These are phyloP conservation scores for Caerostris extrusa DNA, from an alignment of 1,140 invertebrate genomes.

Conservation along the genomic window DNA sequence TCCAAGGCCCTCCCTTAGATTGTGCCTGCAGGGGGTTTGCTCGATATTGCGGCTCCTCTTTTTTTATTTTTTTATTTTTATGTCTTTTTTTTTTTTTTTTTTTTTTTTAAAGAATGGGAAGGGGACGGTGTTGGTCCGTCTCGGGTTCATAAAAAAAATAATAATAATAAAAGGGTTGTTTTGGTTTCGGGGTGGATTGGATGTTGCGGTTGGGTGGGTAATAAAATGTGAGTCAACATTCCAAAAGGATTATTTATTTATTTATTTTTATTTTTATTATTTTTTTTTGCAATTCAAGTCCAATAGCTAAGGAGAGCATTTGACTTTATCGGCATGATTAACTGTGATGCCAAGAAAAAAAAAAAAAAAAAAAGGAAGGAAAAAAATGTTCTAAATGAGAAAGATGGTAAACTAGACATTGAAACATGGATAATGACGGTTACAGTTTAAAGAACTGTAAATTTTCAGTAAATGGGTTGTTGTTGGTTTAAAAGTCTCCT, in stretches of 20 bases:
- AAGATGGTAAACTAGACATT: too few species aligned
- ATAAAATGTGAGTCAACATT: neutral
- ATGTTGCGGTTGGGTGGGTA: neutral
- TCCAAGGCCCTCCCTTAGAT: neutral
- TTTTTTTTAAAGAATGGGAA: neutral
- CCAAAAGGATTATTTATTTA: neutral
- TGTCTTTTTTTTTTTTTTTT: too few species aligned
- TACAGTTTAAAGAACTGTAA: too few species aligned
- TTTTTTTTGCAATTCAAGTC: neutral
- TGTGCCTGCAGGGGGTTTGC: neutral
- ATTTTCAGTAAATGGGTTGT: too few species aligned
- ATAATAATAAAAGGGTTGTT: neutral
- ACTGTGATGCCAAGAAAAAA: neutral
- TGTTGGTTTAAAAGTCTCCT: too few species aligned
- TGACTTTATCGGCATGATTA: neutral
- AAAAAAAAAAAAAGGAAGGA: too few species aligned
- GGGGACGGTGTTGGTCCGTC: slow-evolving; percentile 9
- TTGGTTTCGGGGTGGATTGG: neutral
- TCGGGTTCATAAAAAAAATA: neutral
- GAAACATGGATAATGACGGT: too few species aligned
- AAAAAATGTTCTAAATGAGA: too few species aligned
- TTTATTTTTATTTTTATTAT: too few species aligned
- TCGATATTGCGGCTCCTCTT: neutral
- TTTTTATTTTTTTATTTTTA: neutral
- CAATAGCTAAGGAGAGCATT: neutral